A percentile compares a stretch with the other conserved stretches of the same genome.
phyloP scores from a whole-genome alignment of 2,888 invertebrate species.

The Helleia helle region DNA sequence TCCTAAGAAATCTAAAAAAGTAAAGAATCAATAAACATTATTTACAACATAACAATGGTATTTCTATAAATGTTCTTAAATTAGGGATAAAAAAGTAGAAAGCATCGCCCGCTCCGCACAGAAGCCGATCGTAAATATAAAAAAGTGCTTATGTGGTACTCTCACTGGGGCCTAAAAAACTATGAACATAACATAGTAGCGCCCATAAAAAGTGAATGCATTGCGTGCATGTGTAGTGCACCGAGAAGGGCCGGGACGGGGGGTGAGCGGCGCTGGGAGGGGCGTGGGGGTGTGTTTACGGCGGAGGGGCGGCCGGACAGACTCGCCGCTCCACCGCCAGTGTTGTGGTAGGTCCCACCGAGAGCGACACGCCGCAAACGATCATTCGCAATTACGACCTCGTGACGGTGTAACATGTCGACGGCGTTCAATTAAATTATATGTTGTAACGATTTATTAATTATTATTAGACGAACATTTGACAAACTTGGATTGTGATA shows the following conservation, averaged over 20 bases:
- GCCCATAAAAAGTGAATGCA: slow-evolving; percentile 68
- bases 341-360: slow-evolving; percentile 78
- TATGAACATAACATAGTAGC: slow-evolving; percentile 67
- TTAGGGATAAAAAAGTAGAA: slow-evolving; percentile 46
- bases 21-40: slow-evolving; percentile 21
- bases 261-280: slow-evolving; percentile 20
- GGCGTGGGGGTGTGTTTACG: slow-evolving; percentile 61
- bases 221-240: slow-evolving; percentile 59
- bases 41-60: slow-evolving; percentile 20
- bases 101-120: slow-evolving; percentile 46
- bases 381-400: slow-evolving; percentile 53
- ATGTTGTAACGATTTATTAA: slow-evolving; percentile 11
- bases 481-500: slow-evolving; percentile 33
- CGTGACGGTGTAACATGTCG: slow-evolving; percentile 52
- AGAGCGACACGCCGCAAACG: slow-evolving; percentile 48
- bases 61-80: slow-evolving; percentile 35
- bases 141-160: slow-evolving; percentile 68
- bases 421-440: no score
- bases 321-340: slow-evolving; percentile 52
- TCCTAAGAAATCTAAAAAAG: neutral
- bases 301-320: slow-evolving; percentile 54
- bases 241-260: slow-evolving; percentile 25
- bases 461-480: slow-evolving; percentile 7
- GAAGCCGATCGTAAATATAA: slow-evolving; percentile 63
- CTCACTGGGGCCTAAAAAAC: slow-evolving; percentile 57